Evolutionary conservation across 2,888 invertebrate species (phyloP).

Genomic region (Anodontia alba): DNA sequence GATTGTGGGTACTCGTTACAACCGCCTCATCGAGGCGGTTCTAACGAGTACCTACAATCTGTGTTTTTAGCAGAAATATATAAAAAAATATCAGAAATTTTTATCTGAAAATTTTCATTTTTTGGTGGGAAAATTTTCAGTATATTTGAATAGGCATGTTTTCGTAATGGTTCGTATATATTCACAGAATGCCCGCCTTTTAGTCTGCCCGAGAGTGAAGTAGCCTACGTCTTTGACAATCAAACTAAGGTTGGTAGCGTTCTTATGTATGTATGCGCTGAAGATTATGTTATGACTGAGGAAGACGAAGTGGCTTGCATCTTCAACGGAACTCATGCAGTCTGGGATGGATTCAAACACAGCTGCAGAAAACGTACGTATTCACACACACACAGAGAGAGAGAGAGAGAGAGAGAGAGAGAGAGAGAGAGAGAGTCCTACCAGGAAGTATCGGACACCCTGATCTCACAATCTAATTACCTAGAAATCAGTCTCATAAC

Average conservation of each 20-base stretch:
- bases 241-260: neutral
- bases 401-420: neutral
- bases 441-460: too few species aligned
- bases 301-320: neutral
- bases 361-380: conserved; percentile 2
- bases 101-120: too few species aligned
- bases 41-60: too few species aligned
- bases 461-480: too few species aligned
- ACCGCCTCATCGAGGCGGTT: too few species aligned
- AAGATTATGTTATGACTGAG: neutral
- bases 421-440: neutral
- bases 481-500: neutral
- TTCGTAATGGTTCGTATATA: too few species aligned
- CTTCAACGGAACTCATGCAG: neutral
- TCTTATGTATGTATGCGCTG: neutral
- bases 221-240: neutral
- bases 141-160: too few species aligned
- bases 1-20: too few species aligned
- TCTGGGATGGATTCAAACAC: neutral
- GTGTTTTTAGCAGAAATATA: too few species aligned
- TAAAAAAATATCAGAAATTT: too few species aligned
- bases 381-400: neutral
- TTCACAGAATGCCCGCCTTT: neutral
- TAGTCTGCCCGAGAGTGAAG: neutral
- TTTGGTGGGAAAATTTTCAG: too few species aligned